Base-by-base conservation (phyloP, 2,113 vertebrate genomes). In the Otolemur garnettii region DNA sequence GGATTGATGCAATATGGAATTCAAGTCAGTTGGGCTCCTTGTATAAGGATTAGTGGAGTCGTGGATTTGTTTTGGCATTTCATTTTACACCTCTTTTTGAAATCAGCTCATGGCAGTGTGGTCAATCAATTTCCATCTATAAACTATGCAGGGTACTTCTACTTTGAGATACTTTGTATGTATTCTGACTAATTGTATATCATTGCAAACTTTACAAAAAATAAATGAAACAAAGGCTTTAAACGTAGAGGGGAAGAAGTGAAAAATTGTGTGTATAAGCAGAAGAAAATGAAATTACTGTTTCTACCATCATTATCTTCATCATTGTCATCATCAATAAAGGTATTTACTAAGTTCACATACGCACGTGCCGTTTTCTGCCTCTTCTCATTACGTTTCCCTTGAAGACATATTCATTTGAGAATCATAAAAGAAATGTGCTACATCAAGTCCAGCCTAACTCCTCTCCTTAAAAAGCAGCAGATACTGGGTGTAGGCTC, bases 51-150 rank as follows among this genome's bases (percentile, higher is more conserved):
- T 95, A 91, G 83, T 93, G 85, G 81, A 72, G 26, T 89, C 59
- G 80, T 91, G 98, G 92, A 97, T 97, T 98, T 96, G 92, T 62
- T 96, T 97, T 98, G 87, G 92, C 55, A 97, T 97, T 97, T 97
- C 77, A 97, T 97, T 97, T 97, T 92, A 92, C 72, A 79, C 33
- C 0, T 72, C 81, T 90, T 97, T 96, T 95, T 95, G 78, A 97
- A 97, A 90, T 93, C 80, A 82, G 50, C 80, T 97, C n/a, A 45
- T 50, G 88, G 93, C 88, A 17, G 18, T 94, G 55, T 97, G 69
- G 78, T 93, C 82, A 82, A 86, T 87, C 69, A 95, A 42, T 12
- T 26, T 14, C 42, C 11, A 28, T 72, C 80, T 90, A 78, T 72
- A 94, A 97, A 84, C 53, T 83, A 81, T 33, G 94, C 42, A 93